Evolutionary conservation across 1,140 invertebrate genomes (phyloP).

Genomic region (Mizuhopecten yessoensis): DNA sequence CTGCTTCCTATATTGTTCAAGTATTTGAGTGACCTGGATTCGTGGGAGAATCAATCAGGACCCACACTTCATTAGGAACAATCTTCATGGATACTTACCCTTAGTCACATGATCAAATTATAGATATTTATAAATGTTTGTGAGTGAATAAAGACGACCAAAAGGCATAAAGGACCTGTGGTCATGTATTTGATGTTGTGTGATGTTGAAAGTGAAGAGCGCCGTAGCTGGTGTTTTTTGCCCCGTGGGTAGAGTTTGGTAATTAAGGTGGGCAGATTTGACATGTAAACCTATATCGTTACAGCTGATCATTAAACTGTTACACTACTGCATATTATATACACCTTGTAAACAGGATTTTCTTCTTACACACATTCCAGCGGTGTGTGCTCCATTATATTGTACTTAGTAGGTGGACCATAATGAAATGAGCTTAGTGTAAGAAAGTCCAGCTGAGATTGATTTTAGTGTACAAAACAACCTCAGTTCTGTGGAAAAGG

Average conservation of each 20-base stretch:
- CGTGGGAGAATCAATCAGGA: neutral
- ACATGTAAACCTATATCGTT: neutral
- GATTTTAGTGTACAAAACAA: neutral
- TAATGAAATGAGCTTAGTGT: neutral
- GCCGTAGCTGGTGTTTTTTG: neutral
- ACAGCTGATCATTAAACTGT: neutral
- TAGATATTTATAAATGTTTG: neutral
- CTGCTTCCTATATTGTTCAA: constrained; percentile 1
- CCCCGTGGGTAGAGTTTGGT: neutral
- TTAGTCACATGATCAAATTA: neutral
- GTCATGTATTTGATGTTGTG: neutral
- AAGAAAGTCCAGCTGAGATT: neutral
- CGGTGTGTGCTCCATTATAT: neutral
- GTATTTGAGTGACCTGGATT: neutral
- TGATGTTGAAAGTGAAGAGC: neutral
- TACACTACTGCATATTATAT: neutral
- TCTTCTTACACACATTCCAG: neutral
- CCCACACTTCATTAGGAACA: neutral
- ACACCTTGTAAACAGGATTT: neutral
- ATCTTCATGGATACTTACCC: neutral
- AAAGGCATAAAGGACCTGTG: neutral
- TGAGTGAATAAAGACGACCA: neutral
- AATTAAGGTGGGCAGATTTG: neutral
- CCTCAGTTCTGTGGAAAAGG: neutral
- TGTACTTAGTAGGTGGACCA: neutral